phyloP scores from a whole-genome alignment of 2,888 invertebrate genomes.

The Chromoteleia sp. region DNA sequence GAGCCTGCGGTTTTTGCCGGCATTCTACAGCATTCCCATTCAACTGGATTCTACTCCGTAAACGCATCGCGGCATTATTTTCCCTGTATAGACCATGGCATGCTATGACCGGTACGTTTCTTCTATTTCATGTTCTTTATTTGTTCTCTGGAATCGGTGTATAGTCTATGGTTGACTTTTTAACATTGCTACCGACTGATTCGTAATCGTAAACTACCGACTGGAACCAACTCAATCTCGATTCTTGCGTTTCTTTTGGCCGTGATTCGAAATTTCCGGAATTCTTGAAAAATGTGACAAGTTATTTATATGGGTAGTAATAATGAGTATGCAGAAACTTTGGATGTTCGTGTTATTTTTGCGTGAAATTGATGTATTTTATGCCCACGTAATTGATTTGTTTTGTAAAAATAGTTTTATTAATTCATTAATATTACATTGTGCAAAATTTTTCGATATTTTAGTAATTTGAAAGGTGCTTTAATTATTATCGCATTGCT shows the following conservation, averaged over 20 bases:
- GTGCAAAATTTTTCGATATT: too few species aligned
- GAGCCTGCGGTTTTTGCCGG: slow-evolving; percentile 83
- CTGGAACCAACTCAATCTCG: slow-evolving; percentile 3
- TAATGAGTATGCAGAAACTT: too few species aligned
- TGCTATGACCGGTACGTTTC: slow-evolving; percentile 51
- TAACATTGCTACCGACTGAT: slow-evolving; percentile 9
- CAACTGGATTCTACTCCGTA: slow-evolving; percentile 76
- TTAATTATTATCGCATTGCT: too few species aligned
- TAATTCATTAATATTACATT: too few species aligned
- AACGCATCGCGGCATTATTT: slow-evolving; percentile 68
- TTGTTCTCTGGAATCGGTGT: slow-evolving; percentile 40
- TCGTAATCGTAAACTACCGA: background rate
- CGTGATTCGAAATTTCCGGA: slow-evolving; percentile 4
- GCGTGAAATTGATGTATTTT: too few species aligned
- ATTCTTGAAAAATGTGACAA: too few species aligned
- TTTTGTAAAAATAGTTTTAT: too few species aligned
- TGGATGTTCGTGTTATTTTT: too few species aligned
- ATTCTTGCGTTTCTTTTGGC: background rate
- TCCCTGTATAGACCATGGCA: slow-evolving; percentile 58
- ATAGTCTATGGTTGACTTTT: slow-evolving; percentile 29
- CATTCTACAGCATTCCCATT: slow-evolving; percentile 85
- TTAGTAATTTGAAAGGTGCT: too few species aligned
- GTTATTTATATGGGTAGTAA: too few species aligned
- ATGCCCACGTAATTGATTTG: too few species aligned
- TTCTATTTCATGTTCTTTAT: slow-evolving; percentile 50